Percentiles rank a stretch among this genome's conserved stretches.
phyloP scores from a whole-genome alignment of 2,888 invertebrate genomes.

The Philereme vetulata region DNA sequence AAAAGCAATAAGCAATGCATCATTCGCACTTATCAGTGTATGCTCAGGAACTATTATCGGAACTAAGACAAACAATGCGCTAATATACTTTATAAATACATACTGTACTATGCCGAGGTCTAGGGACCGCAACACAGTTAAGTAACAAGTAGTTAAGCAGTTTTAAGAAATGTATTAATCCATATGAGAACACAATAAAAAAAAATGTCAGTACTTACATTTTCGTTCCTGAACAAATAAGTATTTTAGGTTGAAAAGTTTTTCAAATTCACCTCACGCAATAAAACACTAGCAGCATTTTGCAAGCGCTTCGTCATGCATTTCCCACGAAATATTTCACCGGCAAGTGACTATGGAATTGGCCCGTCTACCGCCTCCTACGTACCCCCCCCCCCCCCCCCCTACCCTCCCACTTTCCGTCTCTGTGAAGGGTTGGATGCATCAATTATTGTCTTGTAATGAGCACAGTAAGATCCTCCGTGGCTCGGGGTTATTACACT shows the following conservation, averaged over 20 bases:
- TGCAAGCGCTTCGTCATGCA: neutral
- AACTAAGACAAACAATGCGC: slow-evolving; percentile 16
- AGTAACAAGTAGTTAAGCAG: too few relatives aligned
- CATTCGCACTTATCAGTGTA: slow-evolving; percentile 22
- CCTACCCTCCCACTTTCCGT: neutral
- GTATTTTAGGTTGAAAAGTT: too few relatives aligned
- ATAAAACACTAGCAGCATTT: too few relatives aligned
- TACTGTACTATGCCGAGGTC: neutral
- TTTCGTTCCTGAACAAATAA: too few relatives aligned
- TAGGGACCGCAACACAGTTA: too few relatives aligned
- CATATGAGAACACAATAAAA: too few relatives aligned
- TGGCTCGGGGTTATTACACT: slow-evolving; percentile 47
- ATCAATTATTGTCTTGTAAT: slow-evolving; percentile 36
- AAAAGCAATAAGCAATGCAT: slow-evolving; percentile 6
- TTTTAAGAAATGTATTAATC: too few relatives aligned
- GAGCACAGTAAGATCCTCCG: slow-evolving; percentile 19
- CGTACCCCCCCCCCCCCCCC: too few relatives aligned
- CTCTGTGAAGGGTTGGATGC: slow-evolving; percentile 26
- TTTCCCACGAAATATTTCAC: neutral
- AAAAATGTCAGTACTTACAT: too few relatives aligned
- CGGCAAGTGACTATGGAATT: slow-evolving; percentile 2
- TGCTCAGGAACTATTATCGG: slow-evolving; percentile 19
- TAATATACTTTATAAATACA: neutral
- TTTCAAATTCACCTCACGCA: too few relatives aligned
- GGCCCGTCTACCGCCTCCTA: too few relatives aligned